Conservation (phyloP, 2,797 vertebrate species). For the Sciurus carolinensis region DNA sequence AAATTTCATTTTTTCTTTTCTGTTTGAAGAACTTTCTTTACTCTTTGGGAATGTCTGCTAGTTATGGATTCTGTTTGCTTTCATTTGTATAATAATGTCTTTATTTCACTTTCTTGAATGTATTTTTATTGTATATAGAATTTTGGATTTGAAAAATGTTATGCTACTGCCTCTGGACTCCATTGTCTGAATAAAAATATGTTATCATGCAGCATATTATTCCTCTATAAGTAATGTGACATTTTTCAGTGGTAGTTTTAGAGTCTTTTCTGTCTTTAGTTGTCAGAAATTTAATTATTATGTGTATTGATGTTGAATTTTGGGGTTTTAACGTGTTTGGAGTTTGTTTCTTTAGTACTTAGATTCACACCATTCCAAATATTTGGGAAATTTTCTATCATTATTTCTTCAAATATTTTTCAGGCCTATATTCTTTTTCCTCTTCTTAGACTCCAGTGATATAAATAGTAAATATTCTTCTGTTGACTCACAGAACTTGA, state of each 20-base stretch:
- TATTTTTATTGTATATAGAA: not conserved
- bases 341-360: not conserved
- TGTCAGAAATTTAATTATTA: not conserved
- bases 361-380: not conserved
- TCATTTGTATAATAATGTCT: not conserved
- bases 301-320: not conserved
- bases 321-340: not conserved
- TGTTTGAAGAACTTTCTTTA: not conserved
- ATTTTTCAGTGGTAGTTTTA: not conserved
- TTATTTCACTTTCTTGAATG: not conserved
- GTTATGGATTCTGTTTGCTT: not conserved
- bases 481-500: not conserved
- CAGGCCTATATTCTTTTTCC: not conserved
- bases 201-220: not conserved
- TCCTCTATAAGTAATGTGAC: not conserved
- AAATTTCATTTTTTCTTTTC: not conserved
- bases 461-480: not conserved
- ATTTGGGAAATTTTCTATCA: not conserved
- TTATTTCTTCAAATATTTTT: not conserved
- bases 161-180: not conserved
- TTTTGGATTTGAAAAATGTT: not conserved
- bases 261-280: not conserved
- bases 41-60: not conserved
- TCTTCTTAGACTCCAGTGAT: not conserved
- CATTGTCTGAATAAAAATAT: not conserved